Conservation (phyloP, 2,113 vertebrate species). For the Grus americana region DNA sequence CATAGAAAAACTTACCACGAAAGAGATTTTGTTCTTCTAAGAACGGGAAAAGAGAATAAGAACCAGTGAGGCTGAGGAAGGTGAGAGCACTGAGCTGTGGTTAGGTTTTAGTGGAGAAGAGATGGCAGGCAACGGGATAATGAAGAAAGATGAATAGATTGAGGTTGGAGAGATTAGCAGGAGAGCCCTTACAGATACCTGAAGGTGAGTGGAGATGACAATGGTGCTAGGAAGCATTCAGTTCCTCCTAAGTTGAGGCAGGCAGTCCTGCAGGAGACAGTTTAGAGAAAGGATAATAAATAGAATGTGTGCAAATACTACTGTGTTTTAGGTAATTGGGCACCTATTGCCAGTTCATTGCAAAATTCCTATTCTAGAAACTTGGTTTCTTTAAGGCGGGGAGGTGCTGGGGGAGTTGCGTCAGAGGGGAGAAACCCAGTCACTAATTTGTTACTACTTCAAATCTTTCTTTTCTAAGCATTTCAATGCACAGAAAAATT, state of each 20-base stretch:
- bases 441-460: not conserved
- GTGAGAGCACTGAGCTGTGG: not conserved
- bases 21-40: not conserved
- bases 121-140: not conserved
- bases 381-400: not conserved
- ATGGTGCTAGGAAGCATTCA: not conserved
- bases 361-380: not conserved
- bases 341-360: not conserved
- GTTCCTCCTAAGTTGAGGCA: not conserved
- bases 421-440: not conserved
- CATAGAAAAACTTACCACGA: not conserved
- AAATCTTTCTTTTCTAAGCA: not conserved
- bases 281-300: not conserved
- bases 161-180: not conserved
- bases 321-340: not conserved
- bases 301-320: not conserved
- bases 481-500: not conserved
- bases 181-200: not conserved
- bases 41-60: not conserved
- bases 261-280: not conserved
- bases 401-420: not conserved
- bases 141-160: not conserved
- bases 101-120: not conserved
- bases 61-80: not conserved
- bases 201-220: not conserved